phyloP scores from a whole-genome alignment of 2,113 vertebrate genomes.

The Melanotaenia duboulayi region DNA sequence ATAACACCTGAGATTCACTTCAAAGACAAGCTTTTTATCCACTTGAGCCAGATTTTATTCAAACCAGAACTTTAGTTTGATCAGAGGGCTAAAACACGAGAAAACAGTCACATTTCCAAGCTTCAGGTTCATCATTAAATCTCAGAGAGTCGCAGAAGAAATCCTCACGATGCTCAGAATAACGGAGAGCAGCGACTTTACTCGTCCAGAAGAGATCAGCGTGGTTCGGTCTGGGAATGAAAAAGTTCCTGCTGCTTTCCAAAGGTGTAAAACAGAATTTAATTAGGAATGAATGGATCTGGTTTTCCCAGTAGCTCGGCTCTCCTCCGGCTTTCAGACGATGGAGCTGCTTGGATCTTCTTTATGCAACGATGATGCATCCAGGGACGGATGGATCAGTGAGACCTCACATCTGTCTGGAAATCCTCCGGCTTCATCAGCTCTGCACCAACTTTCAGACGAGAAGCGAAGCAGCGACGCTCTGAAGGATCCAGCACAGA shows the following conservation, averaged over 20 bases:
- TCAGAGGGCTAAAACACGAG: too few relatives aligned
- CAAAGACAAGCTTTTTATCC: too few relatives aligned
- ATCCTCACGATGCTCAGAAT: not conserved
- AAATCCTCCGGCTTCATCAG: not conserved
- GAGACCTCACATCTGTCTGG: not conserved
- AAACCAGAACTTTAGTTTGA: too few relatives aligned
- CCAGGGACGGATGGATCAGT: not conserved
- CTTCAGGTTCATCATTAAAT: not conserved
- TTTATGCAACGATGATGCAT: not conserved
- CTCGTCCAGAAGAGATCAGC: too few relatives aligned
- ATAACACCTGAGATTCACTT: not conserved
- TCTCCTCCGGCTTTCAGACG: not conserved
- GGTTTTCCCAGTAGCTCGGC: not conserved
- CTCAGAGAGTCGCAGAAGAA: not conserved
- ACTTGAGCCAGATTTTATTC: too few relatives aligned
- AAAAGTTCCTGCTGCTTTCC: too few relatives aligned
- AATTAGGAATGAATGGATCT: too few relatives aligned
- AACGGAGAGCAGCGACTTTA: not conserved
- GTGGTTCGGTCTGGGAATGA: too few relatives aligned
- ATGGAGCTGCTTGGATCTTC: not conserved
- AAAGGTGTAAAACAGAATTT: too few relatives aligned
- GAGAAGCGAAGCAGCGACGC: not conserved
- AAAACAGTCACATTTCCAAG: slow-evolving; percentile 5
- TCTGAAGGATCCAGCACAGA: slow-evolving; percentile 9
- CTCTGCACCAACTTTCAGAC: slow-evolving; percentile 15